Conservation (phyloP, 2,113 vertebrate genomes). For the Cyanoramphus novaezelandiae region DNA sequence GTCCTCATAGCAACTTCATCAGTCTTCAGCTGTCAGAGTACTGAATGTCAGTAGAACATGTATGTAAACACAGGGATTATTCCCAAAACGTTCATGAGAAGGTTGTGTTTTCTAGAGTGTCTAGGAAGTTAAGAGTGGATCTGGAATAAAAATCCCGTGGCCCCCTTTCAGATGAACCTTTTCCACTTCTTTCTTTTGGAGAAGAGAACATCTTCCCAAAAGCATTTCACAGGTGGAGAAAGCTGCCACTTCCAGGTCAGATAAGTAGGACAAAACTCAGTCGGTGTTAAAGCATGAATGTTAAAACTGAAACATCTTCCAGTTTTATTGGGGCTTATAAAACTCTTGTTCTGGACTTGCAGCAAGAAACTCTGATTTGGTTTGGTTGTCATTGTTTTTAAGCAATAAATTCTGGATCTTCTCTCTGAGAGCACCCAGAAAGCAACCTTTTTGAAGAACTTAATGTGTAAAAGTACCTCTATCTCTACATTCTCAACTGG, state of each 20-base stretch:
- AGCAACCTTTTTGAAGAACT: neutral
- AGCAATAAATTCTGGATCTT: neutral
- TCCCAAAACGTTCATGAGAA: neutral
- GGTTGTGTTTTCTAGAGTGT: neutral
- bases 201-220: neutral
- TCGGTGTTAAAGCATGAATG: neutral
- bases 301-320: neutral
- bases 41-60: neutral
- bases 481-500: neutral
- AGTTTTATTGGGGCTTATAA: neutral
- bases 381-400: neutral
- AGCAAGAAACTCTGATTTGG: neutral
- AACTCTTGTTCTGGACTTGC: neutral
- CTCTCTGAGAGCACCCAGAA: neutral
- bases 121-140: neutral
- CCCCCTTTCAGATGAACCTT: accelerated
- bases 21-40: accelerated
- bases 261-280: neutral
- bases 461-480: neutral
- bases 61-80: neutral
- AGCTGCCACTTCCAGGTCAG: neutral
- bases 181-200: neutral
- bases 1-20: neutral
- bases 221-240: neutral
- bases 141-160: neutral